Percentiles rank a stretch among this genome's conserved stretches.
Evolutionary conservation across 1,140 invertebrate species (phyloP).

Genomic region (Apis florea): DNA sequence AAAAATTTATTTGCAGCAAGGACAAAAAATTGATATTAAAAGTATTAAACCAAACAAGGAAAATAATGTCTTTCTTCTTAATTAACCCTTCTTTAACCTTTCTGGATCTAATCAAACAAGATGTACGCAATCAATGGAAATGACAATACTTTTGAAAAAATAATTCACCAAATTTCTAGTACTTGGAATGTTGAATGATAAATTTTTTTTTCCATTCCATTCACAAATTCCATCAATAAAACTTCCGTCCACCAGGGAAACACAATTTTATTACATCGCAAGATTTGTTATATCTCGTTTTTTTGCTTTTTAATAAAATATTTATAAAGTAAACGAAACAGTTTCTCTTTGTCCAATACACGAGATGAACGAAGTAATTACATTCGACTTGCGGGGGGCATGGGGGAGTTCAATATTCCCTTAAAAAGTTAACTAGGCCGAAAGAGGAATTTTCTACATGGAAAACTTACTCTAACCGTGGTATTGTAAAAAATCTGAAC

Average conservation of each 20-base stretch:
- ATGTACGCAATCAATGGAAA: too few species aligned
- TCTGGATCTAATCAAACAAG: too few species aligned
- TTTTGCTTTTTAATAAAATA: background rate
- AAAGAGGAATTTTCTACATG: conserved; percentile 23
- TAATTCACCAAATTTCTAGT: too few species aligned
- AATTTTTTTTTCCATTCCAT: too few species aligned
- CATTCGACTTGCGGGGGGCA: background rate
- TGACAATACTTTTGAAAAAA: too few species aligned
- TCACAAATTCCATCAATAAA: background rate
- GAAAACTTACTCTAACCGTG: conserved; percentile 15
- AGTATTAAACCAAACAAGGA: too few species aligned
- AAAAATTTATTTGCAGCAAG: too few species aligned
- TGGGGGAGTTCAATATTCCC: conserved; percentile 25
- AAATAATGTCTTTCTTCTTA: too few species aligned
- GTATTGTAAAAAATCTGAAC: conserved; percentile 50
- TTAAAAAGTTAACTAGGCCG: conserved; percentile 33
- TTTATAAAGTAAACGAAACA: background rate
- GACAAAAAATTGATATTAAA: too few species aligned
- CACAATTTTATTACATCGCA: background rate
- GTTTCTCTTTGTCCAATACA: background rate
- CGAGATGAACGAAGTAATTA: background rate
- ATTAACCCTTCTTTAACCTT: too few species aligned
- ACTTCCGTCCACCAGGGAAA: too few species aligned
- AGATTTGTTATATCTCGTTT: background rate
- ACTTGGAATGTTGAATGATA: too few species aligned